Conservation (phyloP, 2,888 invertebrate genomes). For the Hyposoter dolosus region DNA sequence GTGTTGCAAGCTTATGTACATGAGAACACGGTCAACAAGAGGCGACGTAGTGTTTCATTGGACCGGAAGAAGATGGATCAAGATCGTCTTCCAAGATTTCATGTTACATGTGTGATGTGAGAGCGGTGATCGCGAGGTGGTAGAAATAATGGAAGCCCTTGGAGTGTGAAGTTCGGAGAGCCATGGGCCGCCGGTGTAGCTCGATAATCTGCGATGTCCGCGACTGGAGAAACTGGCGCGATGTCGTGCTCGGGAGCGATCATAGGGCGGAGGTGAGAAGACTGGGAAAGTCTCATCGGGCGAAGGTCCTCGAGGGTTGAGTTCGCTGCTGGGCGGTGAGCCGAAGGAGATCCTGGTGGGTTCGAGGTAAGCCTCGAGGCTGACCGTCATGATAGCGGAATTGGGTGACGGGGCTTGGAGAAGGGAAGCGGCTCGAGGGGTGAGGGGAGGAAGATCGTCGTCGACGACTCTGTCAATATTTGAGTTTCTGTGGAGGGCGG, state of each 20-base stretch:
- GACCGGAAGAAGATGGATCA: neutral
- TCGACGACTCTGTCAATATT: slow-evolving; percentile 68
- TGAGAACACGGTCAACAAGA: slow-evolving; percentile 33
- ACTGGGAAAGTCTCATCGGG: slow-evolving; percentile 94
- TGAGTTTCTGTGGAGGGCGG: slow-evolving; percentile 83
- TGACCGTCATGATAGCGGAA: slow-evolving; percentile 93
- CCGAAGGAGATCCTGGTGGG: slow-evolving; percentile 93
- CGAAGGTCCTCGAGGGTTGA: slow-evolving; percentile 88
- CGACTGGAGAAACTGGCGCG: slow-evolving; percentile 76
- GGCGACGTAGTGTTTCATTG: slow-evolving; percentile 7
- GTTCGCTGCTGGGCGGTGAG: slow-evolving; percentile 91
- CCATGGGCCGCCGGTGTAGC: slow-evolving; percentile 86
- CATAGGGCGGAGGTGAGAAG: slow-evolving; percentile 92
- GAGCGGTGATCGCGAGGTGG: slow-evolving; percentile 90
- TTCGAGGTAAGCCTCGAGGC: slow-evolving; percentile 94
- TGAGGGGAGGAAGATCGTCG: slow-evolving; percentile 84
- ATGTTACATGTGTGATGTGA: slow-evolving; percentile 96
- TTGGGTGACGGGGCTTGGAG: slow-evolving; percentile 91
- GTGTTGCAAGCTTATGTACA: slow-evolving; percentile 50
- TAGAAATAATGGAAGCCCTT: slow-evolving; percentile 91
- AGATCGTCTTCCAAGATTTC: neutral
- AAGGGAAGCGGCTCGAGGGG: slow-evolving; percentile 86
- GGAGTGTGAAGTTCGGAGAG: slow-evolving; percentile 86
- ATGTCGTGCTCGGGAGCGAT: slow-evolving; percentile 77
- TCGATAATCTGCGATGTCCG: slow-evolving; percentile 82